Evolutionary conservation across 2,888 invertebrate species (phyloP).

Genomic region (Subacronicta megacephala): DNA sequence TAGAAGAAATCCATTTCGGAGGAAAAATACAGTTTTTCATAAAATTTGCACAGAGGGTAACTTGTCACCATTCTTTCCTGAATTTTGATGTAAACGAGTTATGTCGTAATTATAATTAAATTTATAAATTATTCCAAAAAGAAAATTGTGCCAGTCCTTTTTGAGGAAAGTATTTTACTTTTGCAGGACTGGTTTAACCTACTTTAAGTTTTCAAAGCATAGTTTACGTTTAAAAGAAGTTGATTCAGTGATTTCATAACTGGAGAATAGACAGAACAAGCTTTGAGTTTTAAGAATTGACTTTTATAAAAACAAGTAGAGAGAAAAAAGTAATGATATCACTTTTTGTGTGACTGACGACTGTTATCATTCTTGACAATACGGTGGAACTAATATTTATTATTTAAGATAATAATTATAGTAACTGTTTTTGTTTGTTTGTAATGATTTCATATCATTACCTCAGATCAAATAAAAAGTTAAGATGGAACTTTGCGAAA

Average conservation of each 20-base stretch:
- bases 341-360: too few species aligned
- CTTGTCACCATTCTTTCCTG: neutral
- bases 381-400: too few species aligned
- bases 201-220: constrained; percentile 6
- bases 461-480: too few species aligned
- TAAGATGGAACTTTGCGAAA: too few species aligned
- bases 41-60: neutral
- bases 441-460: too few species aligned
- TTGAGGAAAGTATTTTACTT: constrained; percentile 6
- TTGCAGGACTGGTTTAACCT: constrained; percentile 1
- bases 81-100: constrained; percentile 15
- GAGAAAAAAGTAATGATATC: too few species aligned
- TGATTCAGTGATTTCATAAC: constrained; percentile 27
- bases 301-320: constrained; percentile 18
- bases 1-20: neutral
- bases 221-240: constrained; percentile 7
- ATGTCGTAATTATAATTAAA: constrained; percentile 10
- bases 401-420: too few species aligned
- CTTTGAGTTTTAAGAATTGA: constrained; percentile 6
- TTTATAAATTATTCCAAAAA: constrained; percentile 4
- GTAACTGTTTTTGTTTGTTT: too few species aligned
- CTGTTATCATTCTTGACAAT: too few species aligned
- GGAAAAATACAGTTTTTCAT: neutral
- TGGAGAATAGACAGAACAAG: constrained; percentile 4
- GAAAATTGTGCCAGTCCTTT: constrained; percentile 1